Conservation (phyloP, 2,113 vertebrate species). For the Pterocles burchelli region DNA sequence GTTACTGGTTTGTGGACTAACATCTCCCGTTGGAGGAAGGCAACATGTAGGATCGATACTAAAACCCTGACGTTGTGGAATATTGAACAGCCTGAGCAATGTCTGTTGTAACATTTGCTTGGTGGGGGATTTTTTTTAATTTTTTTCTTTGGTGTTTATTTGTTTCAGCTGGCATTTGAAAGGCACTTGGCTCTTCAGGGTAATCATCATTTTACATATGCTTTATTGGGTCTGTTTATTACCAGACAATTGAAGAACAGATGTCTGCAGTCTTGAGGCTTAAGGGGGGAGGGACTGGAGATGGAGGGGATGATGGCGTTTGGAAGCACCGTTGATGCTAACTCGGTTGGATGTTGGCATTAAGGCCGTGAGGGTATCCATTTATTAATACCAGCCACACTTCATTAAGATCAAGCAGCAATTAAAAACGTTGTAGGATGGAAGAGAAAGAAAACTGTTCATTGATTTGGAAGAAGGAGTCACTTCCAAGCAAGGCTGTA, state of each 20-base stretch:
- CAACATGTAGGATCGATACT: not conserved
- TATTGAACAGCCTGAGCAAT: conserved; percentile 28
- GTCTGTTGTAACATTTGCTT: conserved; percentile 15
- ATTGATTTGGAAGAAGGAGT: not conserved
- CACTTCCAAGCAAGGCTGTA: not conserved
- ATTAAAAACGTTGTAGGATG: conserved; percentile 44
- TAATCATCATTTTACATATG: conserved; percentile 67
- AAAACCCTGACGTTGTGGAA: not conserved
- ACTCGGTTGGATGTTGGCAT: not conserved
- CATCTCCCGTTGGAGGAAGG: not conserved
- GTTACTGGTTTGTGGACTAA: not conserved
- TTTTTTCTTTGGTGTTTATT: conserved; percentile 20
- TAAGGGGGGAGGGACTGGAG: not conserved
- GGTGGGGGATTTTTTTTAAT: not conserved
- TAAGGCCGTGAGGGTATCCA: not conserved
- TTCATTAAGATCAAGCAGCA: conserved; percentile 68
- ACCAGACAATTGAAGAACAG: conserved; percentile 57
- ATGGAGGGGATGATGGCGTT: not conserved
- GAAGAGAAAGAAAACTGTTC: not conserved
- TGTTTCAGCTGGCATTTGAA: conserved; percentile 65
- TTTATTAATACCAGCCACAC: conserved; percentile 46
- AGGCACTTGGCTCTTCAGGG: conserved; percentile 65
- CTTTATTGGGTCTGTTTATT: conserved; percentile 67
- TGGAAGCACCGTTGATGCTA: not conserved
- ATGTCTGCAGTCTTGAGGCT: conserved; percentile 61